Conservation (phyloP, 2,113 vertebrate genomes). For the Maccullochella peelii region DNA sequence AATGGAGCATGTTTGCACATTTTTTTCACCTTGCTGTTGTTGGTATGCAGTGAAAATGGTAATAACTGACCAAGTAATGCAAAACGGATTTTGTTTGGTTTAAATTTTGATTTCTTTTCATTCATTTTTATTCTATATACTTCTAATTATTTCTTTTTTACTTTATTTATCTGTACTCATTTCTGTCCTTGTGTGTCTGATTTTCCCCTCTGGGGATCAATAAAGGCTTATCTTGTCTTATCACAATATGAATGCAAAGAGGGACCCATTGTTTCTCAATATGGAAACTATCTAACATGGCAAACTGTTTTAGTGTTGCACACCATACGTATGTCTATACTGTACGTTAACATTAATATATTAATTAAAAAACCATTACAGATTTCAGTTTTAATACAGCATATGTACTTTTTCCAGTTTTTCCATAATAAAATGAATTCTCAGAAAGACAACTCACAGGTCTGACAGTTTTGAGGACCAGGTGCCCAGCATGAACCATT, state of each 20-base stretch:
- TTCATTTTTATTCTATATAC: too few species aligned
- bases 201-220: too few species aligned
- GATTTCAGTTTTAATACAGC: neutral
- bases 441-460: conserved; percentile 82
- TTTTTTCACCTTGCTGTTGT: neutral
- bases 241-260: neutral
- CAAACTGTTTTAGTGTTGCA: neutral
- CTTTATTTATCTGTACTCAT: neutral
- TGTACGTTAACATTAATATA: neutral
- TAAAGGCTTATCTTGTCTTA: neutral
- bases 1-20: neutral
- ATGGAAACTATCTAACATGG: neutral
- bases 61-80: neutral
- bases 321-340: neutral
- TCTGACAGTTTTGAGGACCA: conserved; percentile 92
- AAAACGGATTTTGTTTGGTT: too few species aligned
- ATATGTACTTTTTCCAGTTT: neutral
- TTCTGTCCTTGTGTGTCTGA: neutral
- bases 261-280: neutral
- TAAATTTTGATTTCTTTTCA: too few species aligned
- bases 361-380: neutral
- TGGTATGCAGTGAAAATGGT: neutral
- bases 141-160: too few species aligned
- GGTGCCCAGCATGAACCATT: conserved; percentile 93
- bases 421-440: neutral